phyloP scores from a whole-genome alignment of 2,888 invertebrate species.

The Rhagonycha lutea region DNA sequence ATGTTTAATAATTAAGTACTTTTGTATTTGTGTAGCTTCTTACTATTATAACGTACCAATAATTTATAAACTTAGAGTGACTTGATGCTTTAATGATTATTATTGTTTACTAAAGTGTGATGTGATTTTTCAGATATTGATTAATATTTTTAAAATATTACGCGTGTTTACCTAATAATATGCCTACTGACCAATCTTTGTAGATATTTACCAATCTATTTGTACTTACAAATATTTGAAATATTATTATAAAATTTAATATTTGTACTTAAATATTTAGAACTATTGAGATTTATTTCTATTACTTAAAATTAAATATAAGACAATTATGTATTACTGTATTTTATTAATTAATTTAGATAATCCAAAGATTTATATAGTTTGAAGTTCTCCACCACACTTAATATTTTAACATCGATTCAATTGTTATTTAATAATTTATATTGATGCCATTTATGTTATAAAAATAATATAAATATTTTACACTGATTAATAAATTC shows the following conservation, averaged over 20 bases:
- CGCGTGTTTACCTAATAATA: not conserved
- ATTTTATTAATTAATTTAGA: no score
- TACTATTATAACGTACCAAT: slow-evolving; percentile 11
- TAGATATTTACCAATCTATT: not conserved
- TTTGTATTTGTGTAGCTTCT: slow-evolving; percentile 19
- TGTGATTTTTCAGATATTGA: not conserved
- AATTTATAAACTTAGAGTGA: not conserved
- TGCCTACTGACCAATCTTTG: not conserved
- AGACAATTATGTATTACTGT: not conserved
- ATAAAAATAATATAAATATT: no score
- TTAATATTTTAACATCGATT: no score
- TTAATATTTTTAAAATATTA: not conserved
- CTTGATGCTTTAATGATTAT: not conserved
- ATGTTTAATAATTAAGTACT: slow-evolving; percentile 21
- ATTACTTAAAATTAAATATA: not conserved
- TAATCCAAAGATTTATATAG: no score
- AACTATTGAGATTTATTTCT: not conserved
- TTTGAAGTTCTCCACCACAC: no score
- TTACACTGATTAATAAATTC: no score
- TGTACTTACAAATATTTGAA: not conserved
- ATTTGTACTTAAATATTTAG: not conserved
- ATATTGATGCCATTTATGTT: no score
- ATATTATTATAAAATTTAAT: not conserved
- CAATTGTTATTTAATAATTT: no score
- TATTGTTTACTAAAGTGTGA: not conserved